Evolutionary conservation across 2,113 vertebrate genomes (phyloP).

Genomic region (Anolis sagrei): DNA sequence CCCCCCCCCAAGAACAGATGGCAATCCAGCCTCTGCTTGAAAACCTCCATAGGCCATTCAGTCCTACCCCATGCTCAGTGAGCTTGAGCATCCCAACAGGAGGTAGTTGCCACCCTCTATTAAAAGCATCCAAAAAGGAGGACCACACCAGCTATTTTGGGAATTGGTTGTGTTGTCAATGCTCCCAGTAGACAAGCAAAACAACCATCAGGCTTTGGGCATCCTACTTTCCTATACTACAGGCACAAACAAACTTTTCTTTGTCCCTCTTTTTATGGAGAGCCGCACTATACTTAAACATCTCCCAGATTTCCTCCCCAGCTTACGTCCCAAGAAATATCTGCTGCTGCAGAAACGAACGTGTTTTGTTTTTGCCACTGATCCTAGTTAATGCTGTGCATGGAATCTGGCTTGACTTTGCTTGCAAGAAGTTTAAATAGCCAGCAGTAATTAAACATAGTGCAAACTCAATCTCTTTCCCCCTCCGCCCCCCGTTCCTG

Average conservation of each 20-base stretch:
- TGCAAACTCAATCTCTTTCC: conserved; percentile 66
- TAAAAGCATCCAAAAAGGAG: neutral
- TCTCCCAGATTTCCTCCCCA: neutral
- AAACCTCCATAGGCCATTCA: too few species aligned
- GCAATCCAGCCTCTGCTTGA: too few species aligned
- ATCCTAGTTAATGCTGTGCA: conserved; percentile 60
- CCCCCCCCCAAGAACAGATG: too few species aligned
- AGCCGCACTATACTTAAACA: too few species aligned
- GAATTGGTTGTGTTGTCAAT: neutral
- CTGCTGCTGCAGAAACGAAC: neutral
- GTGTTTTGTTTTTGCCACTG: neutral
- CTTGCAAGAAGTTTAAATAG: conserved; percentile 67
- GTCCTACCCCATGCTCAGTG: too few species aligned
- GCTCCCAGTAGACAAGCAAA: neutral
- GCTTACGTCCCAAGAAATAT: neutral
- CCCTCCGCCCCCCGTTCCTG: too few species aligned
- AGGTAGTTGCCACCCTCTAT: too few species aligned
- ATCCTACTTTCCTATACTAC: too few species aligned
- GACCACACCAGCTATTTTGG: too few species aligned
- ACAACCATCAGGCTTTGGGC: too few species aligned
- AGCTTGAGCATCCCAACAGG: too few species aligned
- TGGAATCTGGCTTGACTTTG: conserved; percentile 55
- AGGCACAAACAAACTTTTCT: neutral
- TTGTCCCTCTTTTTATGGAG: neutral
- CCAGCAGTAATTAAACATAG: conserved; percentile 70